Conservation (phyloP, 1,140 invertebrate species). For the Drosophila tristis region DNA sequence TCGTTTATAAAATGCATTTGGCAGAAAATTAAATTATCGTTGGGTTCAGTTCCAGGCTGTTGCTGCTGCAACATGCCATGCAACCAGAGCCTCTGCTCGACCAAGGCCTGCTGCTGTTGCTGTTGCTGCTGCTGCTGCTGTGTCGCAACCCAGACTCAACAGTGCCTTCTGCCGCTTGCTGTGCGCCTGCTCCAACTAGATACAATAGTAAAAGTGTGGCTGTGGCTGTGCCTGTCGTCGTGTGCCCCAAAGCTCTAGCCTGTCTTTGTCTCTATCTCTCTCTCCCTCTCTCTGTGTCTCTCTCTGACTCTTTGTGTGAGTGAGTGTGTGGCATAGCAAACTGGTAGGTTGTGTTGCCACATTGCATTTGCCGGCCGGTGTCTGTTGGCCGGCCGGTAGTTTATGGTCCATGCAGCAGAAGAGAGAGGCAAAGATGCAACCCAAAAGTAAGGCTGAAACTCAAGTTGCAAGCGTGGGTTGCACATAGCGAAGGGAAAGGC, state of each 20-base stretch:
- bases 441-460: conserved; percentile 8
- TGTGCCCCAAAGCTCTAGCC: not conserved
- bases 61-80: conserved; percentile 16
- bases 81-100: conserved; percentile 21
- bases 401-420: conserved; percentile 60
- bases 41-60: not conserved
- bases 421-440: conserved; percentile 54
- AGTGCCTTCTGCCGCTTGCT: conserved; percentile 60
- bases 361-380: conserved; percentile 59
- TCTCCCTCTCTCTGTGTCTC: not conserved
- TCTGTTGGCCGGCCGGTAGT: conserved; percentile 66
- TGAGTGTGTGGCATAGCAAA: not conserved
- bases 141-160: conserved; percentile 53
- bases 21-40: conserved; percentile 61
- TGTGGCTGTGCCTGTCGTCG: conserved; percentile 36
- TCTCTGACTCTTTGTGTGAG: conserved; percentile 7
- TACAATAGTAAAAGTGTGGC: conserved; percentile 83
- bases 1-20: conserved; percentile 12
- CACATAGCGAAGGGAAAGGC: not conserved
- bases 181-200: conserved; percentile 82
- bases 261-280: too few relatives aligned
- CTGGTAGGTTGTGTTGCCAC: conserved; percentile 2
- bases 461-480: conserved; percentile 57
- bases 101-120: conserved; percentile 16
- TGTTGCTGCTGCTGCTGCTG: conserved; percentile 33